These are phyloP conservation scores for Eriocheir sinensis DNA, from an alignment of 1,140 invertebrate species.

Conservation along the genomic window DNA sequence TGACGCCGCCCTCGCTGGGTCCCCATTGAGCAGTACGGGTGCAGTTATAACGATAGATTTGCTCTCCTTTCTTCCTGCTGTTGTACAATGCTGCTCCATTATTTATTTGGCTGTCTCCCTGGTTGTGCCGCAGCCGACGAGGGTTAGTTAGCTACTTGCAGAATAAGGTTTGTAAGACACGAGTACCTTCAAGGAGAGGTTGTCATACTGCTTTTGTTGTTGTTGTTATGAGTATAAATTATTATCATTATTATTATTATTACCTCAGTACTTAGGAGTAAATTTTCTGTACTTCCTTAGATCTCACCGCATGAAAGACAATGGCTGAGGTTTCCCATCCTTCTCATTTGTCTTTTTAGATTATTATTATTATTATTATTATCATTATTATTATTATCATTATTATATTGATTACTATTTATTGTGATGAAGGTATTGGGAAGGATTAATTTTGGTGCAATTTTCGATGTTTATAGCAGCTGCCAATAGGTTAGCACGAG, in stretches of 20 bases:
- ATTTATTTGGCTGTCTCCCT: background rate
- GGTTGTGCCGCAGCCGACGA: background rate
- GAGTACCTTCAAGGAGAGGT: background rate
- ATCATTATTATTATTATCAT: no score
- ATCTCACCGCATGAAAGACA: background rate
- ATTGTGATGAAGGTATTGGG: background rate
- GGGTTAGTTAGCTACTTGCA: background rate
- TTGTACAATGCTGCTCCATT: conserved; percentile 6
- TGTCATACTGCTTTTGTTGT: background rate
- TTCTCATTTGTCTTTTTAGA: background rate
- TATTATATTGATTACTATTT: background rate
- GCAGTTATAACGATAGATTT: background rate
- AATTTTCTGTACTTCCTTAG: background rate
- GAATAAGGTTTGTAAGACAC: background rate
- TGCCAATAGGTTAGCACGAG: background rate
- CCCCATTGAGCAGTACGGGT: conserved; percentile 7
- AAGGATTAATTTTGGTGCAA: background rate
- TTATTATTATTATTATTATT: conserved; percentile 28
- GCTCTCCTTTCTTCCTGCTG: conserved; percentile 19
- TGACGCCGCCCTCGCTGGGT: background rate
- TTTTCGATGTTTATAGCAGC: background rate
- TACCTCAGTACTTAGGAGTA: background rate
- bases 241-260: background rate
- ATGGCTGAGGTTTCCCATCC: background rate
- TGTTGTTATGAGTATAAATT: no score